phyloP scores from a whole-genome alignment of 2,113 vertebrate genomes.

The Hemibagrus wyckioides region DNA sequence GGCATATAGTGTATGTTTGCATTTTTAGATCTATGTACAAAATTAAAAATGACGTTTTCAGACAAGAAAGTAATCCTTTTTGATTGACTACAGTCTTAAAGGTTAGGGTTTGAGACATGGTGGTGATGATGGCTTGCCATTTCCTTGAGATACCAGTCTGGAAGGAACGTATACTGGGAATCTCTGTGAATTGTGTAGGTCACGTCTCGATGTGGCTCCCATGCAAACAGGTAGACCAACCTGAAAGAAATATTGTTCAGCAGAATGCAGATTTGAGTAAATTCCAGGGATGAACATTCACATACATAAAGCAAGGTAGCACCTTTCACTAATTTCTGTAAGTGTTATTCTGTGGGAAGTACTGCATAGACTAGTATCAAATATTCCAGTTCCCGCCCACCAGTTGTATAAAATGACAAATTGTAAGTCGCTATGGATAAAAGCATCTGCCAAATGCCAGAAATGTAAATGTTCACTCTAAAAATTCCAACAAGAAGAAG shows the following conservation, averaged over 20 bases:
- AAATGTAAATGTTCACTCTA: too few species aligned
- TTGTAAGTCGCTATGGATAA: too few species aligned
- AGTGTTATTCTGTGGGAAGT: too few species aligned
- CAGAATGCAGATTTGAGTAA: background rate
- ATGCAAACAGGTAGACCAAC: constrained; percentile 82
- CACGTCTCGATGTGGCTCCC: constrained; percentile 80
- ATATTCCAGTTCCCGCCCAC: background rate
- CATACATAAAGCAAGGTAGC: background rate
- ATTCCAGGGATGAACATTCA: background rate
- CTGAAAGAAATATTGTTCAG: constrained; percentile 60
- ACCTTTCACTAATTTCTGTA: background rate
- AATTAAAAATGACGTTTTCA: background rate
- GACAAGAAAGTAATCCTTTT: background rate
- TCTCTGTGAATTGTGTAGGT: constrained; percentile 79
- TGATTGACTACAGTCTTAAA: background rate
- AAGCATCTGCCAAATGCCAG: too few species aligned
- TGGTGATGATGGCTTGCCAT: constrained; percentile 52
- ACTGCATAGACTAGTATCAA: too few species aligned
- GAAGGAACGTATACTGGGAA: constrained; percentile 76
- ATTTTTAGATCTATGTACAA: background rate
- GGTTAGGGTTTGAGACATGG: background rate
- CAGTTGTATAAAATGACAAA: too few species aligned
- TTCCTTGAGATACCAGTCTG: constrained; percentile 79
- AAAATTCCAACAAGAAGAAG: too few species aligned
- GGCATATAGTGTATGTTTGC: background rate